phyloP scores from a whole-genome alignment of 2,113 vertebrate species.

The Tenebrosternarchus preto region DNA sequence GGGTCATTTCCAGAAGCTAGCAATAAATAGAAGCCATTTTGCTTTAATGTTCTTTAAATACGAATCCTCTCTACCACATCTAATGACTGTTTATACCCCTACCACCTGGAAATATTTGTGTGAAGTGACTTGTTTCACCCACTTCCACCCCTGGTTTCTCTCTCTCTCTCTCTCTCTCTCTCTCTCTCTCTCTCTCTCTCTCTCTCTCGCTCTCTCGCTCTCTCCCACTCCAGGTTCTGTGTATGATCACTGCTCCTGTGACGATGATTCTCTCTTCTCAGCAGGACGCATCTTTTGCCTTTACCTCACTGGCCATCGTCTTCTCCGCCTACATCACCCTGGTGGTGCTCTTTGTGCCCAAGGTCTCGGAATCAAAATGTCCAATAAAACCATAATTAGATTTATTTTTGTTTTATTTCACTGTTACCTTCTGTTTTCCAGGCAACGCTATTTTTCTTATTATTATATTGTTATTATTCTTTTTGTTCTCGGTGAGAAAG shows the following conservation, averaged over 20 bases:
- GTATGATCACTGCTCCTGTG: constrained; percentile 93
- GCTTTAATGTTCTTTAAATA: background rate
- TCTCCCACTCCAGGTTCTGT: constrained; percentile 78
- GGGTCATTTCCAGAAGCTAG: background rate
- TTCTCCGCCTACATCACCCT: constrained; percentile 96
- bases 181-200: background rate
- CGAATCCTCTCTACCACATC: background rate
- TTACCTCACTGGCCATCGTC: constrained; percentile 87
- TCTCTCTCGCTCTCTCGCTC: constrained; percentile 12
- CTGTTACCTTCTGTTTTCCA: background rate
- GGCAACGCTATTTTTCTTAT: no score
- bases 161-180: background rate
- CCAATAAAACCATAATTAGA: background rate
- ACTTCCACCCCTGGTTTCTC: background rate
- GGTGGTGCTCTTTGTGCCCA: constrained; percentile 93
- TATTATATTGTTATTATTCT: no score
- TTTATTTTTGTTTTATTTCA: background rate
- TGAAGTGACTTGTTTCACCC: constrained; percentile 20
- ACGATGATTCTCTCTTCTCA: constrained; percentile 97
- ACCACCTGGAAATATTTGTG: constrained; percentile 23
- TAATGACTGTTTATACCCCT: background rate
- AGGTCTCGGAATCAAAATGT: constrained; percentile 71
- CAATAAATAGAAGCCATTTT: constrained; percentile 7
- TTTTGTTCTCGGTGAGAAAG: no score
- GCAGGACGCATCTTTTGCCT: constrained; percentile 93